Conservation (phyloP, 2,797 vertebrate genomes). For the Gephyroberyx darwinii region DNA sequence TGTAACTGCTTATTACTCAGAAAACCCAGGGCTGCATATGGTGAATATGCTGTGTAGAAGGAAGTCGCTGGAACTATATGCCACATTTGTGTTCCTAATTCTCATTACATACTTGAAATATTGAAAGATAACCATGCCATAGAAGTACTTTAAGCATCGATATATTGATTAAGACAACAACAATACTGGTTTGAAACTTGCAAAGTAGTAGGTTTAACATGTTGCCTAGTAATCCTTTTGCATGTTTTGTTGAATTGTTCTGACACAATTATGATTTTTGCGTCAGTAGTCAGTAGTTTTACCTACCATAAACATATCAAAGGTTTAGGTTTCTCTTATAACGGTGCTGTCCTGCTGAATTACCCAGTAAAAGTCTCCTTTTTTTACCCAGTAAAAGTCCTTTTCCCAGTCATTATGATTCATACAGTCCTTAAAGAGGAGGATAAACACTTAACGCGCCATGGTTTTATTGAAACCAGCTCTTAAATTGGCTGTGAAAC, state of each 20-base stretch:
- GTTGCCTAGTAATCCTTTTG: background rate
- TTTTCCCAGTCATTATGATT: slow-evolving; percentile 70
- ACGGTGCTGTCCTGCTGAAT: slow-evolving; percentile 35
- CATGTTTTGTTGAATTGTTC: background rate
- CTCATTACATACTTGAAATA: no score
- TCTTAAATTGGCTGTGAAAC: slow-evolving; percentile 82
- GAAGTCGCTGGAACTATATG: no score
- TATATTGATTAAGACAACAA: background rate
- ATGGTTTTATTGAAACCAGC: slow-evolving; percentile 80
- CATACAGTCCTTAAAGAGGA: slow-evolving; percentile 67
- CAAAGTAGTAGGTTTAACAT: background rate
- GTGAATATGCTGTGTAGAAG: no score
- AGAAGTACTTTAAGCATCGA: background rate
- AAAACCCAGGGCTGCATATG: no score
- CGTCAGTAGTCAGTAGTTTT: slow-evolving; percentile 21
- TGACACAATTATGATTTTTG: slow-evolving; percentile 16
- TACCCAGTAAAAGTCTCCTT: slow-evolving; percentile 33
- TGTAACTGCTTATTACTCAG: no score
- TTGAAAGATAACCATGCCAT: no score
- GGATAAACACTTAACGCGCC: slow-evolving; percentile 71
- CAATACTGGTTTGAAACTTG: background rate
- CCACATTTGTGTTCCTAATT: no score
- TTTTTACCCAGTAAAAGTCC: slow-evolving; percentile 40
- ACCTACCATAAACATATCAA: slow-evolving; percentile 26
- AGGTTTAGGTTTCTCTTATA: slow-evolving; percentile 34